Base-by-base conservation (phyloP, 30 jellyfish, hydroid and myxozoan species). In the Mastigias papua region DNA sequence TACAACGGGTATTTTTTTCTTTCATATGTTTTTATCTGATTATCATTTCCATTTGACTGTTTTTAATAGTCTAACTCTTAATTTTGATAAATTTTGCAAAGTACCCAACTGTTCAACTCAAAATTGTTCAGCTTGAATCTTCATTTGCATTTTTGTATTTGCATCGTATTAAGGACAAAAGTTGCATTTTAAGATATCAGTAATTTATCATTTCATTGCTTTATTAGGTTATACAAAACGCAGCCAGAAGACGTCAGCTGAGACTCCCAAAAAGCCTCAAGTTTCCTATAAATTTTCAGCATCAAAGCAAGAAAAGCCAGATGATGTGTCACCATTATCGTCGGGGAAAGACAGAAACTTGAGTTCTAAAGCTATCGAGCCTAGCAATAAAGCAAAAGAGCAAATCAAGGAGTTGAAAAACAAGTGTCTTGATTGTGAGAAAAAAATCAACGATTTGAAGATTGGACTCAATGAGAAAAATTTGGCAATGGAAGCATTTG, bases 401-500 rank as follows among this genome's bases (percentile, higher is more conserved):
- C 33, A 84, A 30, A 71, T 84, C 77, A 51, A 63, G 31, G 88
- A 71, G 23, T 64, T 84, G 82, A 84, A 84, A 42, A 63, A 28
- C 28, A 84, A 72, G 46, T 84, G 93, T 42, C 29, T 25, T 30
- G 84, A 78, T 26, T 88, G 84, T 46, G 96, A 88, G 58, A 78
- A 88, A 19, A 88, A 74, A 34, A 78, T 88, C 25, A 19, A 57
- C 57, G 46, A 20, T 11, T 28, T 78, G 88, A 77, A 78, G 60
- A 74, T 65, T 23, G 88, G 69, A 28, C 21, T 74, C 9, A 61
- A 76, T 1, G 69, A 89, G 64, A 81, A 96, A 51, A 73, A 78
- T 68, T 30, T 58, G 13, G 97, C 94, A 30, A 33, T 89, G 84
- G 95, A 84, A 72, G 98, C 97, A 32, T 80, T 94, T 33, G 73